A percentile compares a stretch with the other conserved stretches of the same genome.
Conservation (phyloP, 64 coral and sea anemone species). For the Catalaphyllia jardinei region DNA sequence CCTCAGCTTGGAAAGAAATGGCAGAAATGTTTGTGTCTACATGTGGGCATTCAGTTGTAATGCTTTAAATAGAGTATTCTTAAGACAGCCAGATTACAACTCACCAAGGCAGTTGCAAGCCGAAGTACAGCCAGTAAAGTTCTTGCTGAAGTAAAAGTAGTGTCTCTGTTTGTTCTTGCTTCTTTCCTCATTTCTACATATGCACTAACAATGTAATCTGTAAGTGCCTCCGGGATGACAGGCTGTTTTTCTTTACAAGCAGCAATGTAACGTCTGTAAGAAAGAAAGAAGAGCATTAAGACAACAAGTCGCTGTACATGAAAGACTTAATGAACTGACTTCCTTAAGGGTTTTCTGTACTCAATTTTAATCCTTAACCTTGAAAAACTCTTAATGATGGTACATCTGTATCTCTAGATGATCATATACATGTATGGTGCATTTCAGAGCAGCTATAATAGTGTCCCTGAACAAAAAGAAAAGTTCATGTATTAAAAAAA, state of each 20-base stretch:
- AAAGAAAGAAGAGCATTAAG: not conserved
- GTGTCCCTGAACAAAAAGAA: too few species aligned
- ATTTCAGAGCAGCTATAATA: too few species aligned
- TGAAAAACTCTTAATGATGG: too few species aligned
- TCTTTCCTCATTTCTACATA: conserved; percentile 99
- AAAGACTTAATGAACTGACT: too few species aligned
- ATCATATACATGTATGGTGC: too few species aligned
- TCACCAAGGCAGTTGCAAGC: conserved; percentile 96
- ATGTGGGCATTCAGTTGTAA: too few species aligned
- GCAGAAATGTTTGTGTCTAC: too few species aligned
- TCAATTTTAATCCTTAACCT: too few species aligned
- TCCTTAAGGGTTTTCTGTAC: too few species aligned
- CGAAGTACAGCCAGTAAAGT: conserved; percentile 89
- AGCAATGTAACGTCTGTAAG: conserved; percentile 84
- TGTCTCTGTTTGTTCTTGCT: conserved; percentile 86
- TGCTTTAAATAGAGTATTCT: not conserved
- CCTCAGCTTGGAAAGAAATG: too few species aligned
- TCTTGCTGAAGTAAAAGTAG: conserved; percentile 97
- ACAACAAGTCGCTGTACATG: not conserved
- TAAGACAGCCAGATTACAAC: not conserved
- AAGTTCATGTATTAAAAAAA: too few species aligned
- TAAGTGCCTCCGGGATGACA: conserved; percentile 74
- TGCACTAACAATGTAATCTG: conserved; percentile 95
- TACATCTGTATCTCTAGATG: too few species aligned
- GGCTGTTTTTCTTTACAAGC: conserved; percentile 99